Percentiles rank a stretch among this genome's conserved stretches.
Conservation (phyloP, 1,140 invertebrate genomes). For the Apis dorsata region DNA sequence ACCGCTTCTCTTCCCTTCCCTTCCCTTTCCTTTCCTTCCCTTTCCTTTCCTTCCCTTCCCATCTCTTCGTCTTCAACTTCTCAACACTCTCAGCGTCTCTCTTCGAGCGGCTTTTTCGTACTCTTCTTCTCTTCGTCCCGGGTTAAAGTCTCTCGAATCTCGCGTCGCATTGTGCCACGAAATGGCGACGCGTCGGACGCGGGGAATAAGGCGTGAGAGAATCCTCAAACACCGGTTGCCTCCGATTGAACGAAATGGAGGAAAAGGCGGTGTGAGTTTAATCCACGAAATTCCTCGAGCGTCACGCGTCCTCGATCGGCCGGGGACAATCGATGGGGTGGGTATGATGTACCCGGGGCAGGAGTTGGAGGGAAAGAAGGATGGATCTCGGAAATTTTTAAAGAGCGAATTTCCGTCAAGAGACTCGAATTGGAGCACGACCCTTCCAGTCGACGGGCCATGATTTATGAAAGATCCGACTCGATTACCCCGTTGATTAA, state of each 20-base stretch:
- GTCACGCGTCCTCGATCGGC: constrained; percentile 47
- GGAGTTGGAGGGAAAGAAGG: neutral
- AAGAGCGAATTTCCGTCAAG: constrained; percentile 8
- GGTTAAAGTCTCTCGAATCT: constrained; percentile 22
- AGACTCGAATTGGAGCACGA: constrained; percentile 36
- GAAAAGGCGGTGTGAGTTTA: constrained; percentile 22
- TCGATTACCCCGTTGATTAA: constrained; percentile 60
- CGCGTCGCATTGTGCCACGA: constrained; percentile 42
- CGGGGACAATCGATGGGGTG: neutral
- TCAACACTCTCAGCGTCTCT: neutral
- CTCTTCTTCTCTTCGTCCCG: neutral
- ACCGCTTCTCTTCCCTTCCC: neutral
- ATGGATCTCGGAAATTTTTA: neutral
- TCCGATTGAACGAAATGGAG: constrained; percentile 52
- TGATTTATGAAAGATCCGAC: constrained; percentile 63
- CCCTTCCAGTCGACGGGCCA: constrained; percentile 21
- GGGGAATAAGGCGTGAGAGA: constrained; percentile 11
- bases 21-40: too few relatives aligned
- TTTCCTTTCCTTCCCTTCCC: neutral
- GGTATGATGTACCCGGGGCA: too few relatives aligned
- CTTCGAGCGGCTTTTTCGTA: neutral
- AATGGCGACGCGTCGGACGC: constrained; percentile 45
- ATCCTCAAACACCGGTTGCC: constrained; percentile 23
- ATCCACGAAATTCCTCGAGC: constrained; percentile 54
- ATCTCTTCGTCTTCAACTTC: constrained; percentile 1